Evolutionary conservation across 1,140 invertebrate genomes (phyloP).

Genomic region (Lycorma delicatula): DNA sequence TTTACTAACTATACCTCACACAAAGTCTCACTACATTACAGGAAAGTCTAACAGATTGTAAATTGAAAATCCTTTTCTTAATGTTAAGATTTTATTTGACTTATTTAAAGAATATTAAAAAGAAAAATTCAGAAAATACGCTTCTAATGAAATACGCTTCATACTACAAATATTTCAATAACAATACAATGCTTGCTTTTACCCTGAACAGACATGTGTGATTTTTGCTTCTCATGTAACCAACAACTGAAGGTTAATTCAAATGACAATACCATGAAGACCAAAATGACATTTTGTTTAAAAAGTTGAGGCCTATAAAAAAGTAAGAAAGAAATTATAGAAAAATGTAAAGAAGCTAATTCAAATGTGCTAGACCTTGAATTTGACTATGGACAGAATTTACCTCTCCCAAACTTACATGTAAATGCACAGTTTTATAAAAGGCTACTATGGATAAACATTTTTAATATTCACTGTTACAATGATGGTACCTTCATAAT

Average conservation of each 20-base stretch:
- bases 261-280: conserved; percentile 6
- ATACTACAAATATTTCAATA: conserved; percentile 14
- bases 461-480: conserved; percentile 18
- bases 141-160: conserved; percentile 5
- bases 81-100: conserved; percentile 1
- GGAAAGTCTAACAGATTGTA: conserved; percentile 1
- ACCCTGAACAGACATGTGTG: conserved; percentile 15
- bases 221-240: conserved; percentile 9
- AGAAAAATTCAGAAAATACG: background rate
- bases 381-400: conserved; percentile 22
- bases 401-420: conserved; percentile 16
- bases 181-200: conserved; percentile 10
- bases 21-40: conserved; percentile 1
- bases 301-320: conserved; percentile 12
- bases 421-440: conserved; percentile 18
- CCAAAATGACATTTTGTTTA: conserved; percentile 2
- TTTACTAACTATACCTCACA: background rate
- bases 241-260: conserved; percentile 9
- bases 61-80: conserved; percentile 12
- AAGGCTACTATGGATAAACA: conserved; percentile 11
- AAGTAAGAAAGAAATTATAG: background rate
- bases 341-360: conserved; percentile 9
- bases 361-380: conserved; percentile 14
- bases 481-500: conserved; percentile 6
- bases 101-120: conserved; percentile 11